phyloP scores from a whole-genome alignment of 2,113 vertebrate genomes.

The Crotalus helleri region DNA sequence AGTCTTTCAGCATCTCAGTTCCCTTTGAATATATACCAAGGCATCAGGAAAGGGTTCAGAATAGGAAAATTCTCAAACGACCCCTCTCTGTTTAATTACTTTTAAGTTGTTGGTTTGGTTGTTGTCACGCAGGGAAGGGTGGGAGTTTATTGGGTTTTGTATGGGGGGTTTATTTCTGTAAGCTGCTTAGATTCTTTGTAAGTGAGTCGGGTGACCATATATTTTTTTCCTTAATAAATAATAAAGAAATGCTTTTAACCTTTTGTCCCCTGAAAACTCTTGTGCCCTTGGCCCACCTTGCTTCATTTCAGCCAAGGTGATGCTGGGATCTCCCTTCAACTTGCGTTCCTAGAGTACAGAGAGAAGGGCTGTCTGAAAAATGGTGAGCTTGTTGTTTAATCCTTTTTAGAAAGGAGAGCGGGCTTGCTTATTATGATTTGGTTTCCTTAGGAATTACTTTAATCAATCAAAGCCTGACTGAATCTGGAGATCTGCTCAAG shows the following conservation, averaged over 20 bases:
- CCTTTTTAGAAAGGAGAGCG: slow-evolving; percentile 24
- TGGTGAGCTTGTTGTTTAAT: slow-evolving; percentile 40
- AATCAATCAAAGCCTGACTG: slow-evolving; percentile 35
- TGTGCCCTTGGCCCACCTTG: not conserved
- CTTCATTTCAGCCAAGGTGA: not conserved
- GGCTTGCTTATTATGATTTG: slow-evolving; percentile 29
- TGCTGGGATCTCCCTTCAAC: not conserved
- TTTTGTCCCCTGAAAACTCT: not conserved
- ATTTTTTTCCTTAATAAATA: not conserved
- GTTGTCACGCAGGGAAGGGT: not conserved
- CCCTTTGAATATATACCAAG: no score
- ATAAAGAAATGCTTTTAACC: not conserved
- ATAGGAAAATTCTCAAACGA: not conserved
- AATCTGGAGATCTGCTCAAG: slow-evolving; percentile 49
- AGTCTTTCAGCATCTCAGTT: not conserved
- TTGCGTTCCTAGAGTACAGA: slow-evolving; percentile 12
- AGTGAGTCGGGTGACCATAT: not conserved
- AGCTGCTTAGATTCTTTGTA: not conserved
- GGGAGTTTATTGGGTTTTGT: not conserved
- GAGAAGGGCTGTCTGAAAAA: slow-evolving; percentile 37
- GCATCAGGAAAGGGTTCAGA: not conserved
- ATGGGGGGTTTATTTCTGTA: not conserved
- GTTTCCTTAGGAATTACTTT: slow-evolving; percentile 11
- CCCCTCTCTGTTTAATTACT: not conserved
- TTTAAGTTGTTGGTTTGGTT: not conserved